Evolutionary conservation across 2,888 invertebrate genomes (phyloP).

Genomic region (Omphaloscelis lunosa): DNA sequence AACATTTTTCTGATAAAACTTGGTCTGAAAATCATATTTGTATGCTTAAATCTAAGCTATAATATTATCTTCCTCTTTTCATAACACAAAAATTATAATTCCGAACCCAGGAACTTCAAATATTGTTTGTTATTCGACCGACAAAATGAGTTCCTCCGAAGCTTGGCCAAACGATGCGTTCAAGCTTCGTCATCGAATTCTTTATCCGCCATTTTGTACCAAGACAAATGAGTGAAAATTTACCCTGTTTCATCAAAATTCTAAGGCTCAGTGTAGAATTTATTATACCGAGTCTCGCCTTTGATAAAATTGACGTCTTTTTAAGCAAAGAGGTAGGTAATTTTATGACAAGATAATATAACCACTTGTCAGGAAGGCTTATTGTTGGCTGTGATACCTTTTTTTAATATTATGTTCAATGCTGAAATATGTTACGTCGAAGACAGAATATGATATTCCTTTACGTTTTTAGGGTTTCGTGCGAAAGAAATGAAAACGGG

Average conservation of each 20-base stretch:
- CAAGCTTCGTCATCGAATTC: conserved; percentile 59
- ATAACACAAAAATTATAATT: conserved; percentile 10
- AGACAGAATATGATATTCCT: conserved; percentile 1
- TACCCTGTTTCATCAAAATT: conserved; percentile 63
- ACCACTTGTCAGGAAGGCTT: conserved; percentile 6
- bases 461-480: neutral
- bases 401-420: conserved; percentile 9
- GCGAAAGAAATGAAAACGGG: too few relatives aligned
- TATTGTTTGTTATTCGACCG: conserved; percentile 54
- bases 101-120: conserved; percentile 6
- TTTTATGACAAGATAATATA: conserved; percentile 24
- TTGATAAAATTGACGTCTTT: conserved; percentile 51
- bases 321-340: conserved; percentile 23
- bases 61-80: neutral
- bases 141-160: conserved; percentile 53
- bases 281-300: conserved; percentile 46
- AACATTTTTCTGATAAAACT: neutral
- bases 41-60: neutral
- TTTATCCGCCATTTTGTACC: conserved; percentile 64
- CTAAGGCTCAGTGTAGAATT: conserved; percentile 54
- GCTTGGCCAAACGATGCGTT: conserved; percentile 53
- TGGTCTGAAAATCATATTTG: neutral
- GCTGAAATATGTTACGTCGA: neutral
- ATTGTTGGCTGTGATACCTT: conserved; percentile 3
- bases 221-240: conserved; percentile 62